A percentile compares a stretch with the other conserved stretches of the same genome.
Evolutionary conservation across 2,113 vertebrate species (phyloP).

Genomic region (Uria aalge): DNA sequence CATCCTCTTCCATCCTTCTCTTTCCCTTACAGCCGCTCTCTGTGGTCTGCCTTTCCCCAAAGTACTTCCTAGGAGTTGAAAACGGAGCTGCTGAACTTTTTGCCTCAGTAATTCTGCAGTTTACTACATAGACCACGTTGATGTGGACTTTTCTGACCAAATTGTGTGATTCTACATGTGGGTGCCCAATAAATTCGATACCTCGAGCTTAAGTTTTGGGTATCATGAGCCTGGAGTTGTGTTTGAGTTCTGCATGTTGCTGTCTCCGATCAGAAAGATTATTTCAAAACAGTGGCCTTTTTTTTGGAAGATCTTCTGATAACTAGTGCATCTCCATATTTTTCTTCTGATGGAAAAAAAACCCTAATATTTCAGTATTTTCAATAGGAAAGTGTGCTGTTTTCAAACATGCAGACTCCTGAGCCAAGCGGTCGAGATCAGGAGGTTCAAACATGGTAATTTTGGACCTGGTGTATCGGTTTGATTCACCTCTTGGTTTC

Average conservation of each 20-base stretch:
- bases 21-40: background rate
- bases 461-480: background rate
- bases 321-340: background rate
- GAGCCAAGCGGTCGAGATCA: background rate
- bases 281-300: background rate
- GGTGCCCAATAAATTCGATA: background rate
- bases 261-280: background rate
- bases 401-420: background rate
- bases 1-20: background rate
- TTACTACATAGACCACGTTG: background rate
- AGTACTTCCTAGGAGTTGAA: background rate
- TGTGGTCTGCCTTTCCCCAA: background rate
- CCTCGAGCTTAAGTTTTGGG: background rate
- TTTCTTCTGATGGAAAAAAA: background rate
- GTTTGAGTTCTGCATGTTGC: background rate
- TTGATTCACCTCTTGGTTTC: background rate
- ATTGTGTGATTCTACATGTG: background rate
- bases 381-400: background rate
- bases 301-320: background rate
- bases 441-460: background rate
- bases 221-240: accelerated
- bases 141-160: background rate
- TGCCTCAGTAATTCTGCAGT: accelerated
- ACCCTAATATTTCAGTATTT: background rate
- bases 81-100: background rate